phyloP scores from a whole-genome alignment of 2,797 vertebrate genomes.

The Coranthus polyacanthus region DNA sequence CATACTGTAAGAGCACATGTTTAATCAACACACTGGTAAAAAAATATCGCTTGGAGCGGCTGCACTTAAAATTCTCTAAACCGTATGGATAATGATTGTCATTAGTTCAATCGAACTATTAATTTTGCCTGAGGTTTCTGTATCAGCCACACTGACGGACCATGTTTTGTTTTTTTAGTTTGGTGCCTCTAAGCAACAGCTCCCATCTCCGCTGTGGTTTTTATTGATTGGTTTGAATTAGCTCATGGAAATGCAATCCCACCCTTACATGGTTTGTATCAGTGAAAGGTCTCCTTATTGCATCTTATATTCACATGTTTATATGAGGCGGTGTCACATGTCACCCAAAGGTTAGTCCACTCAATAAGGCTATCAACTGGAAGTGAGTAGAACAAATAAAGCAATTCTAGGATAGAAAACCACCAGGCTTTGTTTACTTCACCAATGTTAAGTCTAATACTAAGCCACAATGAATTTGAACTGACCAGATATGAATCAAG shows the following conservation, averaged over 20 bases:
- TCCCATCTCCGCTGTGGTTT: conserved; percentile 16
- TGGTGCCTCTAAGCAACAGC: conserved; percentile 6
- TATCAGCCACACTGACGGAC: conserved; percentile 10
- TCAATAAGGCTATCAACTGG: too few species aligned
- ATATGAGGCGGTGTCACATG: too few species aligned
- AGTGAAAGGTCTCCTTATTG: conserved; percentile 10
- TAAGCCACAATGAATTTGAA: too few species aligned
- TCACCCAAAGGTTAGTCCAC: too few species aligned
- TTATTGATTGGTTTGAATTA: conserved; percentile 32
- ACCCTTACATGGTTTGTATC: conserved; percentile 12
- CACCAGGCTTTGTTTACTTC: too few species aligned
- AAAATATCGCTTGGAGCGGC: background rate
- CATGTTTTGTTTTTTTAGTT: conserved; percentile 12
- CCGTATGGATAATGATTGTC: background rate
- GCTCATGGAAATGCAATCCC: conserved; percentile 10
- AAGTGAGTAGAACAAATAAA: too few species aligned
- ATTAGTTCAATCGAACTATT: conserved; percentile 10
- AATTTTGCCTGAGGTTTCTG: conserved; percentile 1
- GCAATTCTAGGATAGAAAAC: too few species aligned
- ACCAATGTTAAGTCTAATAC: too few species aligned
- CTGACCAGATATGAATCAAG: too few species aligned
- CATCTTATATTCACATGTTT: too few species aligned
- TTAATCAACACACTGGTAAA: background rate
- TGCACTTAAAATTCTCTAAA: background rate
- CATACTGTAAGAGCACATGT: background rate